Conservation (phyloP, 2,113 vertebrate genomes). For the Tetraodon nigroviridis region DNA sequence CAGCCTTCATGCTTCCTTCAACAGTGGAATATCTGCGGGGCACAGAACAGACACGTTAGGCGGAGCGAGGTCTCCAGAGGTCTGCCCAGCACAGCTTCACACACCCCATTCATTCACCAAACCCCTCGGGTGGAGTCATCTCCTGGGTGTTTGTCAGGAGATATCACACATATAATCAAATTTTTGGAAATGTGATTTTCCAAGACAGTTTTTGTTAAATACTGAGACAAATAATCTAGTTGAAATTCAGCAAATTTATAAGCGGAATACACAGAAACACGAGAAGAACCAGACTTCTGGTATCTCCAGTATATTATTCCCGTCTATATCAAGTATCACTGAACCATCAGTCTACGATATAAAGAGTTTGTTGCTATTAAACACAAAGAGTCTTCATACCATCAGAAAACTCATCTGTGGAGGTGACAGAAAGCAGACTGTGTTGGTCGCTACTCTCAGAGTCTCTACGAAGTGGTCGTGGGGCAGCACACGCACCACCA, state of each 20-base stretch:
- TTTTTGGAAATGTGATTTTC: neutral
- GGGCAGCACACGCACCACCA: slow-evolving; percentile 70
- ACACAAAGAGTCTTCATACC: slow-evolving; percentile 74
- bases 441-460: slow-evolving; percentile 93
- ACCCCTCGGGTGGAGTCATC: neutral
- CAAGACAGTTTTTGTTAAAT: too few species aligned
- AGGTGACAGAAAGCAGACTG: slow-evolving; percentile 92
- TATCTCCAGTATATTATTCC: too few species aligned
- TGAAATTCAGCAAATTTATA: too few species aligned
- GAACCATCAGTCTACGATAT: too few species aligned
- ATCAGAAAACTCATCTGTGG: slow-evolving; percentile 89
- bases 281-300: too few species aligned
- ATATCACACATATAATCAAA: neutral
- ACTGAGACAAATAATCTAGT: too few species aligned
- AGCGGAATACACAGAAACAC: too few species aligned
- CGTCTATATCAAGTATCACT: too few species aligned
- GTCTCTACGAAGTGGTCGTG: slow-evolving; percentile 78
- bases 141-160: neutral
- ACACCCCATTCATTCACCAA: slow-evolving; percentile 4
- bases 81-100: neutral
- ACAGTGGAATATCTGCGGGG: slow-evolving; percentile 88
- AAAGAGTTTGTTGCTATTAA: neutral
- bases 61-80: neutral
- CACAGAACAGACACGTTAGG: slow-evolving; percentile 29
- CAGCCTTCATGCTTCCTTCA: slow-evolving; percentile 93